A percentile compares a stretch with the other conserved stretches of the same genome.
Conservation (phyloP, 2,797 vertebrate species). For the Pseudomugil tenellus region DNA sequence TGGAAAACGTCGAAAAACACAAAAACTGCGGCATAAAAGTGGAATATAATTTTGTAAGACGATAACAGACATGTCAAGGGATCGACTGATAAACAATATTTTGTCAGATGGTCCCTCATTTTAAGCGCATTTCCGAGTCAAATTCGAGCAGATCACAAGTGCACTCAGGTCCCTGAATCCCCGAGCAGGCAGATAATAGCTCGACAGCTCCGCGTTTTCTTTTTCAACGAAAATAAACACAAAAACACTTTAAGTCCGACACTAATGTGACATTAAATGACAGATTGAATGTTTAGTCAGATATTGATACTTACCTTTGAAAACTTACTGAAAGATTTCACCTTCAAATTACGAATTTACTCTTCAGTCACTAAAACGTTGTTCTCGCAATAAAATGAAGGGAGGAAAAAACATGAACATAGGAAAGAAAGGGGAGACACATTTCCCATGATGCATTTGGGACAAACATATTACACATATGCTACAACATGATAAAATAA, state of each 20-base stretch:
- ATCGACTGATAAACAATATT: conserved; percentile 64
- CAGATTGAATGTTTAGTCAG: conserved; percentile 51
- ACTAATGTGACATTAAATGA: conserved; percentile 37
- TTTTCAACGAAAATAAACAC: conserved; percentile 65
- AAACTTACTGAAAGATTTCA: conserved; percentile 52
- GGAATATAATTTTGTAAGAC: conserved; percentile 49
- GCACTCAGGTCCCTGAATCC: conserved; percentile 67
- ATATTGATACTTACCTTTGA: conserved; percentile 63
- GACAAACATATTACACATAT: conserved; percentile 65
- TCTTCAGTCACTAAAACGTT: conserved; percentile 77
- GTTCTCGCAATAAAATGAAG: conserved; percentile 80
- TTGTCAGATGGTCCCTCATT: conserved; percentile 77
- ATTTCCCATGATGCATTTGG: conserved; percentile 81
- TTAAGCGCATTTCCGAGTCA: conserved; percentile 75
- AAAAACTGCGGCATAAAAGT: conserved; percentile 55
- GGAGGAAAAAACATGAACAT: conserved; percentile 76
- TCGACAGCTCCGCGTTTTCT: conserved; percentile 62
- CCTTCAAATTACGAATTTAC: conserved; percentile 57
- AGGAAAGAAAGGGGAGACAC: conserved; percentile 72
- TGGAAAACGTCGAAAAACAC: conserved; percentile 64
- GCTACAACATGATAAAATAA: conserved; percentile 37
- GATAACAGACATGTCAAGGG: conserved; percentile 62
- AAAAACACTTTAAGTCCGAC: conserved; percentile 50
- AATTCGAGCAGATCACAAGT: conserved; percentile 66
- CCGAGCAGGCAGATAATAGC: conserved; percentile 71